Base-by-base conservation (phyloP, 2,113 vertebrate genomes). In the Chunga burmeisteri region DNA sequence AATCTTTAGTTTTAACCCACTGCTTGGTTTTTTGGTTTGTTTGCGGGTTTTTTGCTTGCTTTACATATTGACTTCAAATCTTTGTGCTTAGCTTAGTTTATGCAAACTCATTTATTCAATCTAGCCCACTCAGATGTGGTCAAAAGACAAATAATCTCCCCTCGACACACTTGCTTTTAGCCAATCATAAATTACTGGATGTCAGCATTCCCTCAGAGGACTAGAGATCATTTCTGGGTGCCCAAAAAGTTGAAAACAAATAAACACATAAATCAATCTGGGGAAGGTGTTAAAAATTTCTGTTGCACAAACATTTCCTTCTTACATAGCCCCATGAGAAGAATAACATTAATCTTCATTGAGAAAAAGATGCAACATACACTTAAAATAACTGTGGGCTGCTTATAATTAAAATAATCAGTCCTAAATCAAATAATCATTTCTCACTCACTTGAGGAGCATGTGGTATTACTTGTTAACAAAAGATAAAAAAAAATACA, bases 81-180 rank as follows among this genome's bases (percentile, higher is more conserved):
- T 83, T 85, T 68, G 9, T 16, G 11, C 42, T 88, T 52, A 71
- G 61, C 53, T 92, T 83, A 49, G 61, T 93, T 96, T 56, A 55
- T 68, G 27, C 40, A 87, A 83, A 44, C 70, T 85, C n/a, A 42
- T 81, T 85, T 65, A 15, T 70, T 92, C 11, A 6, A n/a, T 67
- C 78, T 56, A 82, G 32, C 50, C 38, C 16, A 30, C 44, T 88
- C 55, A 16, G 40, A 62, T 91, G 67, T 1, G 53, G 81, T 59
- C 84, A 95, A 88, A 59, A 88, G 78, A 94, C 29, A 91, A 91
- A 91, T 52, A 91, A 50, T 56, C 49, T 85, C 89, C 52, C 34
- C 40, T 82, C 63, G 59, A 30, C 46, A 87, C 22, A 3, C 59
- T 78, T 82, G 79, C 44, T 65, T 92, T 83, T 59, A 93, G 72